Evolutionary conservation across 2,113 vertebrate species (phyloP).

Genomic region (Rafetus swinhoei): DNA sequence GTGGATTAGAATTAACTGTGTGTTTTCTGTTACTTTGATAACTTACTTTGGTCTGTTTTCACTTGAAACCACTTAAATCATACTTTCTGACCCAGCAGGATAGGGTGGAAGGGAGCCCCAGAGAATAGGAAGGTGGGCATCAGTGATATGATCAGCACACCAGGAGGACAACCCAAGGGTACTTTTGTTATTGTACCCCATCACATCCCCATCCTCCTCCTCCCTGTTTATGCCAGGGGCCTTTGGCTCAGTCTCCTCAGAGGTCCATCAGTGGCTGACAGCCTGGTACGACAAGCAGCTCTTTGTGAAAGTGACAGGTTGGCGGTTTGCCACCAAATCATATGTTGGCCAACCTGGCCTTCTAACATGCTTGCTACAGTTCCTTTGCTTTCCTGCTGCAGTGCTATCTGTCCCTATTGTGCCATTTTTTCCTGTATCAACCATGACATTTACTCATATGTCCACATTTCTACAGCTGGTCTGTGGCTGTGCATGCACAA

Average conservation of each 20-base stretch:
- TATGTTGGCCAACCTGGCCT: background rate
- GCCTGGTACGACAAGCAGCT: background rate
- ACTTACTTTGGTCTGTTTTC: too few relatives aligned
- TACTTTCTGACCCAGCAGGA: too few relatives aligned
- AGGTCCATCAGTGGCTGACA: too few relatives aligned
- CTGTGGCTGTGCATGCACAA: background rate
- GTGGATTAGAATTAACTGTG: too few relatives aligned
- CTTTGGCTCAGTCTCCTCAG: background rate
- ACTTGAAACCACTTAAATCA: too few relatives aligned
- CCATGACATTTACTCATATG: background rate
- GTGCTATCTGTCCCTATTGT: background rate
- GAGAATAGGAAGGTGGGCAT: too few relatives aligned
- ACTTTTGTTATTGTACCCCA: too few relatives aligned
- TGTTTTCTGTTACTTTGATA: too few relatives aligned
- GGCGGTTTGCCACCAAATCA: background rate
- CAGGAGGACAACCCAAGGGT: too few relatives aligned
- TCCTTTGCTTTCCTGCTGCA: background rate
- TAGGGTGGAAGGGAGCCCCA: too few relatives aligned
- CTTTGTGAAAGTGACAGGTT: background rate
- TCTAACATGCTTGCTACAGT: background rate
- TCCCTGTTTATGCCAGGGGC: background rate
- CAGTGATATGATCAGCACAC: too few relatives aligned
- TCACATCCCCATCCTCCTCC: fast-evolving
- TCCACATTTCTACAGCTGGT: background rate
- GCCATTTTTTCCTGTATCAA: background rate